These are phyloP conservation scores for Erythrocebus patas DNA, from an alignment of 2,113 vertebrate species.

Conservation along the genomic window DNA sequence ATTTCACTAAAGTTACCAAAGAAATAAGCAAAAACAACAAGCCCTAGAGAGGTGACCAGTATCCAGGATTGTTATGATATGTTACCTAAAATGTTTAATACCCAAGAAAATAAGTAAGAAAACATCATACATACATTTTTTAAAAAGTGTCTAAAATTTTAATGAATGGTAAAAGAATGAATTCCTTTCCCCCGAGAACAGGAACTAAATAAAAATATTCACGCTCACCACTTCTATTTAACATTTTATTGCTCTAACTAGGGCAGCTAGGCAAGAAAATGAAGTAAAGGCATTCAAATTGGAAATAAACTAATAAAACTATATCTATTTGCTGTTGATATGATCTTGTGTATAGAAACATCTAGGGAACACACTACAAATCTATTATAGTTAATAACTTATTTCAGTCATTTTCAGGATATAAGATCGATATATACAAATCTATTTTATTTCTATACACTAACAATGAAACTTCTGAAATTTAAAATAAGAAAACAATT, in stretches of 20 bases:
- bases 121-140: too few relatives aligned
- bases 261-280: neutral
- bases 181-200: neutral
- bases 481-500: neutral
- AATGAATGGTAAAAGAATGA: neutral
- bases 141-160: too few relatives aligned
- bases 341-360: neutral
- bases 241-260: neutral
- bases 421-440: neutral
- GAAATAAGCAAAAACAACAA: too few relatives aligned
- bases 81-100: too few relatives aligned
- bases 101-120: too few relatives aligned
- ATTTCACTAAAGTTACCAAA: too few relatives aligned
- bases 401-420: neutral
- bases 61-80: too few relatives aligned
- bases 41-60: too few relatives aligned
- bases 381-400: neutral
- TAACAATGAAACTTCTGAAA: neutral
- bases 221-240: neutral
- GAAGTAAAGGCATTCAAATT: neutral
- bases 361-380: neutral
- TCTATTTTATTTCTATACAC: slow-evolving; percentile 3
- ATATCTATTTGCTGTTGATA: neutral
- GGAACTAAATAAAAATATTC: neutral
- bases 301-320: neutral